Conservation (phyloP, 2,888 invertebrate species). For the Latrodectus hesperus region DNA sequence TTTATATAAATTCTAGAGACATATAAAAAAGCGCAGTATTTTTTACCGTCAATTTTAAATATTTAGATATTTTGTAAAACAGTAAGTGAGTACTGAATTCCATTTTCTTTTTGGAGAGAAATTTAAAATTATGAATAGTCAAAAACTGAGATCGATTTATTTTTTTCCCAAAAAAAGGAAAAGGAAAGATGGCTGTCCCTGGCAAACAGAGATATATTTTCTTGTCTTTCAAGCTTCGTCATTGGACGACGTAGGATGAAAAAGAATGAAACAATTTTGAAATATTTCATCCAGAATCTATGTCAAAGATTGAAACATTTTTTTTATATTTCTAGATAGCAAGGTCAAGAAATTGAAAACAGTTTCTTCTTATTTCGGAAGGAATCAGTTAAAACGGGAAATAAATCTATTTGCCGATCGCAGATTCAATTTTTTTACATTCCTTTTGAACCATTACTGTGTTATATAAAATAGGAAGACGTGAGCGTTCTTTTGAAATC, state of each 20-base stretch:
- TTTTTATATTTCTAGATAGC: conserved; percentile 38
- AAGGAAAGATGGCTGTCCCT: conserved; percentile 32
- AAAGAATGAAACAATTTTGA: conserved; percentile 49
- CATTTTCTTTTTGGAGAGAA: conserved; percentile 15
- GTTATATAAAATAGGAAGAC: background rate
- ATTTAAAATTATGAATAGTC: conserved; percentile 60
- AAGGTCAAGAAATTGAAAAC: conserved; percentile 60
- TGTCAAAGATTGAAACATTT: conserved; percentile 43
- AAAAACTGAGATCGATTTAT: conserved; percentile 48
- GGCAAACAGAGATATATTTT: conserved; percentile 57
- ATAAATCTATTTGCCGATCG: conserved; percentile 14
- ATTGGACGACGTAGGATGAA: conserved; percentile 28
- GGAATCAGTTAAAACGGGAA: conserved; percentile 43
- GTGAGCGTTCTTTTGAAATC: too few relatives aligned
- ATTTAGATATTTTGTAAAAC: background rate
- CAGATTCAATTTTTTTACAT: background rate
- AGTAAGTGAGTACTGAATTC: background rate
- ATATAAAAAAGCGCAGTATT: too few relatives aligned
- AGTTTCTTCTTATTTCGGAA: conserved; percentile 38
- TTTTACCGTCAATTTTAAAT: background rate
- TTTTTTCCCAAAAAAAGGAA: background rate
- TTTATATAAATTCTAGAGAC: too few relatives aligned
- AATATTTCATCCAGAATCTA: conserved; percentile 57
- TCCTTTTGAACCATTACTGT: background rate
- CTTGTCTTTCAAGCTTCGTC: conserved; percentile 51